Evolutionary conservation across 2,797 vertebrate species (phyloP), one percentile per base, ranked within the genome.

Genomic region (Paratrypauchen microcephalus): DNA sequence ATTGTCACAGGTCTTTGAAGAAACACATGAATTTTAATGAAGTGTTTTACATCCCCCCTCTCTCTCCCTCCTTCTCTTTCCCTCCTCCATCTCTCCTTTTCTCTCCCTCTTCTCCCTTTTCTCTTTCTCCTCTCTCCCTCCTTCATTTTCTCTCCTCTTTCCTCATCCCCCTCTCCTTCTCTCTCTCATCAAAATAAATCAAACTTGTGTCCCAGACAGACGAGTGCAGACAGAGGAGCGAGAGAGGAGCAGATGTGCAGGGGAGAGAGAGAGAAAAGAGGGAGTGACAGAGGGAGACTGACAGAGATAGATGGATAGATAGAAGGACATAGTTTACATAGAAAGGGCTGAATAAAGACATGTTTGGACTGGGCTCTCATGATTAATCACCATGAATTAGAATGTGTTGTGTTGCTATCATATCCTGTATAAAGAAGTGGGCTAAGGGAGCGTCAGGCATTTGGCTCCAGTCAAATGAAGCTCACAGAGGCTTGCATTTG

Each of bases 21-120:
- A 92, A 73, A 60, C 48, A 28, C 87, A 88, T 92, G 85, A 89
- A 93, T 93, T 91, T 92, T 93, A 90, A 94, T 93, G 90, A 92
- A 79, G 90, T 62, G 79, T 82, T 81, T 83, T 76, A 68, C n/a
- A 54, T 62, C 41, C 80, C 23, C 18, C n/a, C 48, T n/a, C 45
- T n/a, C 52, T 54, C 50, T 54, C 50, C 21, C n/a, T 54, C 4
- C 8, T 5, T 47, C 45, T 18, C 12, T 47, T 13, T 19, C 48
- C 7, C 48, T 50, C 48, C 19, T 19, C 19, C 48, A 6, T 12
- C 18, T n/a, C 9, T 54, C 52, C 21, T 2, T 50, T 6, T 5
- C 16, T n/a, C 2, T n/a, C 12, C 7, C 6, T n/a, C 16, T n/a
- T n/a, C 48, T 18, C 48, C 6, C 48, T 19, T 7, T 3, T 54